Evolutionary conservation across 1,140 invertebrate genomes (phyloP), one percentile per base, ranked within the genome.

Genomic region (Drosophila santomea): DNA sequence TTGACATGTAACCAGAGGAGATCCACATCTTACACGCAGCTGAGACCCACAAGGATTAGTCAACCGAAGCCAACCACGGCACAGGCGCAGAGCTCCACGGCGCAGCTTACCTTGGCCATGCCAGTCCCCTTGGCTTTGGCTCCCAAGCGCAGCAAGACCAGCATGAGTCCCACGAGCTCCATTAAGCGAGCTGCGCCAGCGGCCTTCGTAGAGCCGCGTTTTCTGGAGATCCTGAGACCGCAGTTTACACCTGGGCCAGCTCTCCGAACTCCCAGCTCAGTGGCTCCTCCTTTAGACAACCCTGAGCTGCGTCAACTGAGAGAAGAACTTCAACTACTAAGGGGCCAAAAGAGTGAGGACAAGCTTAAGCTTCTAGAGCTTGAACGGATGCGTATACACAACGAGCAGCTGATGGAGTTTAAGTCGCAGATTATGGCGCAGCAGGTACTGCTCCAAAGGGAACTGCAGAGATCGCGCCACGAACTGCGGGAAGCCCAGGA

Each of bases 341-440:
- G 96, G 91, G 94, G 96, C 0, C 97, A 97, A 79, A 94, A 97
- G 57, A 93, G 95, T 35, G 97, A 98, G 80, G 98, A 99, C 89
- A 95, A 97, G 62, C 95, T 97, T 64, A 97, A 96, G 89, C 93
- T 98, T 44, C 96, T 98, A 73, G 98, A 99, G 73, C 95, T 96
- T 93, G 98, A 99, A 85, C 96, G 98, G 80, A 93, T 96, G 2
- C 95, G 96, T 61, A 93, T 96, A 35, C 96, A 98, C 91, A 92
- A 98, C 41, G 97, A 99, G 68, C 97, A 98, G 92, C 93, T 98
- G 43, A 93, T 96, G 75, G 98, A 99, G 92, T 99, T 98, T 91
- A 99, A 99, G 93, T 92, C 94, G 2, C 97, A 97, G 93, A 98
- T 99, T 44, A 97, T 98, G 95, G 97, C 99, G 91, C 96, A 96